Conservation (phyloP, 2,888 invertebrate genomes). For the Poecilus cupreus region DNA sequence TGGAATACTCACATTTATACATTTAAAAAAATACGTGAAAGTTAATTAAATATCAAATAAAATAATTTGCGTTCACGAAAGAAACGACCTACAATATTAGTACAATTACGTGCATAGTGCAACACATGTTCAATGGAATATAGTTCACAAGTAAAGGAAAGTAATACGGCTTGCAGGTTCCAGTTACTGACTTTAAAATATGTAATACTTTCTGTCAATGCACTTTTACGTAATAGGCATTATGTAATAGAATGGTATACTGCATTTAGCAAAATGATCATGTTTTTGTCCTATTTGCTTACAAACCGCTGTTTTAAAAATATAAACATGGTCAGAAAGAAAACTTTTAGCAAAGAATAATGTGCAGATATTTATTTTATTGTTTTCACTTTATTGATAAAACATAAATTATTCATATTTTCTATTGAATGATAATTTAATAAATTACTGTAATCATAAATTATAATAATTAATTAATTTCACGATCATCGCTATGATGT, state of each 20-base stretch:
- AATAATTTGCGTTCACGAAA: neutral
- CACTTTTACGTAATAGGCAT: neutral
- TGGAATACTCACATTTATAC: neutral
- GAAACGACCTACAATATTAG: neutral
- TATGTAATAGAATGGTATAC: neutral
- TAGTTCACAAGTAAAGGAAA: neutral
- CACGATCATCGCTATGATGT: too few species aligned
- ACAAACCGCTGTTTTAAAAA: too few species aligned
- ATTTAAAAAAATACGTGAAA: neutral
- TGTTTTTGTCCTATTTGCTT: neutral
- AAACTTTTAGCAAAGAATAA: neutral
- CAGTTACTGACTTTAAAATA: neutral
- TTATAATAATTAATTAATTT: too few species aligned
- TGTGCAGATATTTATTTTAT: too few species aligned
- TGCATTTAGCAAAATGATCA: neutral
- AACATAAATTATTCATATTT: too few species aligned
- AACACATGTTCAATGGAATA: neutral
- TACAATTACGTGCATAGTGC: neutral
- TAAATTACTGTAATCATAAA: too few species aligned
- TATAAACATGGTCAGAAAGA: neutral
- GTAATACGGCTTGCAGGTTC: slow-evolving; percentile 3
- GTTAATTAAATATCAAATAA: neutral
- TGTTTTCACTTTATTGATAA: too few species aligned
- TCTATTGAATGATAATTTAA: too few species aligned
- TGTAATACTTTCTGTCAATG: neutral